Evolutionary conservation across 2,888 invertebrate species (phyloP).

Genomic region (Metopia argyrocephala): DNA sequence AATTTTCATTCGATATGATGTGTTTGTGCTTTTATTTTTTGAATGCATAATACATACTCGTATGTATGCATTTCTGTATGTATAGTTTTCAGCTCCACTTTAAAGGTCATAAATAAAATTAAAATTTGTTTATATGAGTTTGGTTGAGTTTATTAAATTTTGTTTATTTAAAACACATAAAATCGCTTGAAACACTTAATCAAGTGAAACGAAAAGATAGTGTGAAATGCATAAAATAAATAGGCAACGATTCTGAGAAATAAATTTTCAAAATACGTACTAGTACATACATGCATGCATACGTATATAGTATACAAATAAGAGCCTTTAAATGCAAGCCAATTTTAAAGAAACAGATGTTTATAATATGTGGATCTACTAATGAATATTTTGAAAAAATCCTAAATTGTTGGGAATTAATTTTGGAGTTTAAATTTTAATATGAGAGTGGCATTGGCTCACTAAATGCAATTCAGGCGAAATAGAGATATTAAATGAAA

Average conservation of each 20-base stretch:
- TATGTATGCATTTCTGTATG: too few species aligned
- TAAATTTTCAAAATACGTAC: background rate
- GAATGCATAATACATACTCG: too few species aligned
- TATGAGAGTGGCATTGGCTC: constrained; percentile 40
- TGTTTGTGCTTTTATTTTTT: too few species aligned
- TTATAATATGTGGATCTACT: background rate
- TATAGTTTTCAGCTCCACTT: background rate
- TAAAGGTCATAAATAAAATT: background rate
- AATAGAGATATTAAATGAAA: too few species aligned
- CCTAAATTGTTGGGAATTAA: background rate
- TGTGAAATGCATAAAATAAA: constrained; percentile 33
- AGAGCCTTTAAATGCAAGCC: constrained; percentile 11
- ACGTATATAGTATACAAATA: background rate
- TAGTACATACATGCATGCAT: background rate
- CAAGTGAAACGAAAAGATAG: constrained; percentile 6
- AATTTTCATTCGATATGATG: too few species aligned
- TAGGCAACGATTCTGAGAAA: constrained; percentile 13
- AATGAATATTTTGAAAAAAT: background rate
- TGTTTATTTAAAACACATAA: constrained; percentile 39
- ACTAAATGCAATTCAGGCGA: constrained; percentile 39
- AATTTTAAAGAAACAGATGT: constrained; percentile 1
- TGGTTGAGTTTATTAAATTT: background rate
- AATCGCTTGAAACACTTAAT: constrained; percentile 49
- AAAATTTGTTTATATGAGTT: background rate
- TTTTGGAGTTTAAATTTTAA: constrained; percentile 36